Conservation (phyloP, 2,113 vertebrate species). For the Microcebus lehilahytsara region DNA sequence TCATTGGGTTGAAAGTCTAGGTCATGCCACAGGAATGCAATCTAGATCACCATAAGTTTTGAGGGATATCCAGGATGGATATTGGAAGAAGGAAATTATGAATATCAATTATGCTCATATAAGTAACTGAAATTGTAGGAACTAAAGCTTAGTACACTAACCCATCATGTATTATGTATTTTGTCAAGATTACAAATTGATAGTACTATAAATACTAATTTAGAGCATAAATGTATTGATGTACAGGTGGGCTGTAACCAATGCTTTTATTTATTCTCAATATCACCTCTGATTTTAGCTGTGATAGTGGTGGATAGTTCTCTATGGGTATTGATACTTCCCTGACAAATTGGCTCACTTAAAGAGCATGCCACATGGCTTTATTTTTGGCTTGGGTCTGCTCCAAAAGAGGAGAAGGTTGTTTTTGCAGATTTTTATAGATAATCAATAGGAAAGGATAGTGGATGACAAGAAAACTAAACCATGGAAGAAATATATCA, state of each 20-base stretch:
- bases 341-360: background rate
- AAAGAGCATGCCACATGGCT: background rate
- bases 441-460: background rate
- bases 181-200: background rate
- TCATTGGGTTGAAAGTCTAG: background rate
- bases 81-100: background rate
- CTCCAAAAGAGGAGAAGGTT: too few relatives aligned
- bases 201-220: background rate
- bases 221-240: background rate
- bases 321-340: background rate
- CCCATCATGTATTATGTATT: background rate
- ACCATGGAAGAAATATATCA: background rate
- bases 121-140: background rate
- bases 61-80: background rate
- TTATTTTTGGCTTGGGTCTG: background rate
- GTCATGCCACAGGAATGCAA: background rate
- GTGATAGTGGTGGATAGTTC: background rate
- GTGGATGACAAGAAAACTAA: background rate
- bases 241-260: background rate
- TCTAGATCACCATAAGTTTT: background rate
- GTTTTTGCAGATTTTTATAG: background rate
- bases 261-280: background rate
- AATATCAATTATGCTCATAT: background rate
- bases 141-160: background rate
- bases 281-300: background rate